phyloP scores from a whole-genome alignment of 2,888 invertebrate genomes.

The Hetaerina titia region DNA sequence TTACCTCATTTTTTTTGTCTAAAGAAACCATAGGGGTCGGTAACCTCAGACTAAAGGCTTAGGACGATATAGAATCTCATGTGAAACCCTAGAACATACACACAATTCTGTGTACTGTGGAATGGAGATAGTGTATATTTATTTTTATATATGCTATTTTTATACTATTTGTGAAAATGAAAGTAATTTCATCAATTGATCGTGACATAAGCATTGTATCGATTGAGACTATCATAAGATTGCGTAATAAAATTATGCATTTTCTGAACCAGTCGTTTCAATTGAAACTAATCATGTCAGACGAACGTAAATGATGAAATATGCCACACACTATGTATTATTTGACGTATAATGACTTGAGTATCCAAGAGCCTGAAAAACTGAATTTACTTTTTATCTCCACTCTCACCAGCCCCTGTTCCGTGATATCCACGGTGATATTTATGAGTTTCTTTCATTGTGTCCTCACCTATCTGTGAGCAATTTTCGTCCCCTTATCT shows the following conservation, averaged over 20 bases:
- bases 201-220: no score
- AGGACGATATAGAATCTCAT: neutral
- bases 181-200: no score
- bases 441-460: neutral
- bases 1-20: neutral
- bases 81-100: neutral
- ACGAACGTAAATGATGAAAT: no score
- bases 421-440: neutral
- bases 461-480: neutral
- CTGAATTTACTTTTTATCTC: neutral
- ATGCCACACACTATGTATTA: no score
- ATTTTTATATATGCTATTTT: no score
- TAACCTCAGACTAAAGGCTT: neutral
- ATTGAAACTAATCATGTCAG: no score
- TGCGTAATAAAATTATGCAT: no score
- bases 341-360: no score
- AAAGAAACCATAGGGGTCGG: neutral
- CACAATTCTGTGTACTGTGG: neutral
- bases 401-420: neutral
- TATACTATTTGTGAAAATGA: no score
- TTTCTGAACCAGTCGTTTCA: no score
- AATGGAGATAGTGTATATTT: no score
- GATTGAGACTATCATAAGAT: no score
- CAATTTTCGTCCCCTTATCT: neutral
- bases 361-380: neutral